These are phyloP conservation scores for Lamellibrachia luymesi DNA, from an alignment of 1,140 invertebrate genomes.

Conservation along the genomic window DNA sequence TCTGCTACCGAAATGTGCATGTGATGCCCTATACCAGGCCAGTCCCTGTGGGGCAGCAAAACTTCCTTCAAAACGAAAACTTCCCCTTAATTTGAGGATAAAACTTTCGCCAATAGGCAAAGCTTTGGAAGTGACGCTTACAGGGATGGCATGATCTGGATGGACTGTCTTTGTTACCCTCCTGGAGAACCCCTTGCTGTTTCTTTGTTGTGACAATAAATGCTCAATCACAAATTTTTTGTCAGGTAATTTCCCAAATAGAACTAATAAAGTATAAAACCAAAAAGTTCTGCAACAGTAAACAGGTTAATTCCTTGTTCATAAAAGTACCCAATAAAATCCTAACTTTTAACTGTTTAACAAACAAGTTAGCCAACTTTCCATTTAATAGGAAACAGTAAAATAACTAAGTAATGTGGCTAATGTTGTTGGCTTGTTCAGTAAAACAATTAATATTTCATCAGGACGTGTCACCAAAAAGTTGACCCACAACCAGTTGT, in stretches of 20 bases:
- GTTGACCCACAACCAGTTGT: background rate
- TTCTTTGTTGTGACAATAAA: background rate
- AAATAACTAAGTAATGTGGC: background rate
- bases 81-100: background rate
- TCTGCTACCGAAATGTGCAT: background rate
- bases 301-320: background rate
- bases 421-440: background rate
- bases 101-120: background rate
- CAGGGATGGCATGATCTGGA: background rate
- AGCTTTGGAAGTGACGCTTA: background rate
- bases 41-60: background rate
- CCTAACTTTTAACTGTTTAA: background rate
- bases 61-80: background rate
- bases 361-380: background rate
- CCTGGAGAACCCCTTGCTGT: background rate
- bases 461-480: background rate
- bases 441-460: background rate
- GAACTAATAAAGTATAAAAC: background rate
- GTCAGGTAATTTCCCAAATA: background rate
- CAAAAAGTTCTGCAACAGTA: background rate
- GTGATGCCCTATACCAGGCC: background rate
- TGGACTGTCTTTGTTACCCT: background rate
- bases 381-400: background rate
- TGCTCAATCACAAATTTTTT: background rate
- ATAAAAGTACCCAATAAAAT: background rate